These are phyloP conservation scores for Crocodylus rhombifer DNA, from an alignment of 2,797 vertebrate genomes.

Conservation along the genomic window DNA sequence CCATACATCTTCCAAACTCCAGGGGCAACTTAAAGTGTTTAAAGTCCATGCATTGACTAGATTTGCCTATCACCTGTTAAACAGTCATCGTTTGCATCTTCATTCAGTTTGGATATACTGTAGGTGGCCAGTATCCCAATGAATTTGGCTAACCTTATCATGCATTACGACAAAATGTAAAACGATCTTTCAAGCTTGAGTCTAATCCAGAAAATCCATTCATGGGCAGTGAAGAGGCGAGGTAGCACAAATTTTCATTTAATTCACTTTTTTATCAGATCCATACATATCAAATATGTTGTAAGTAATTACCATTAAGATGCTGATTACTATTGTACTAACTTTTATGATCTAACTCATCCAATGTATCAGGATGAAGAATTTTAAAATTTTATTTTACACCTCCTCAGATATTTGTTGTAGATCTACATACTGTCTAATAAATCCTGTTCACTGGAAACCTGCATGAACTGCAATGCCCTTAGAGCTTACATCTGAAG, in stretches of 20 bases:
- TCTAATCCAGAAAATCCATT: background rate
- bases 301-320: constrained; percentile 7
- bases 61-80: constrained; percentile 42
- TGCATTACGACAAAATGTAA: background rate
- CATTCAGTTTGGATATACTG: background rate
- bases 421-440: background rate
- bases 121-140: background rate
- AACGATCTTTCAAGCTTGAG: background rate
- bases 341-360: background rate
- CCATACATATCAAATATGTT: background rate
- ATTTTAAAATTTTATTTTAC: constrained; percentile 7
- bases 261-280: background rate
- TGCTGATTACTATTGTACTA: background rate
- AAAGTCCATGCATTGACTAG: constrained; percentile 49
- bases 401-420: background rate
- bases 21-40: constrained; percentile 42
- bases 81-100: background rate
- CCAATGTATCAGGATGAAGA: background rate
- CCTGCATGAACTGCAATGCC: background rate
- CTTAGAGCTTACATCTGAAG: background rate
- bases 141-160: background rate
- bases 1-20: constrained; percentile 55
- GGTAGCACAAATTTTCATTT: background rate
- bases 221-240: background rate
- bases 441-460: background rate